Evolutionary conservation across 2,797 vertebrate species (phyloP).

Genomic region (Rhinella marina): DNA sequence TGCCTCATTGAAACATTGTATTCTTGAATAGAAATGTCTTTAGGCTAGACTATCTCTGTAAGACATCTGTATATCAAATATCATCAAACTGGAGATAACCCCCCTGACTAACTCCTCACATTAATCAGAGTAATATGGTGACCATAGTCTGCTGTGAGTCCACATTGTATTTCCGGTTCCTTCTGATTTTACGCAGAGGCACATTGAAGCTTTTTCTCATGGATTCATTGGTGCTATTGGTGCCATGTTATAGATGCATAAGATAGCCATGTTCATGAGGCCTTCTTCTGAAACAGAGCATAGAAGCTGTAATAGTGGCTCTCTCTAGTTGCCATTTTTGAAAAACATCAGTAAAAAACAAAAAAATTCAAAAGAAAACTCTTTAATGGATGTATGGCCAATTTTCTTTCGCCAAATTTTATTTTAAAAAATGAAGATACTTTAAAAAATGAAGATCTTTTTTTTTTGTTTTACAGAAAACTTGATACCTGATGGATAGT

Average conservation of each 20-base stretch:
- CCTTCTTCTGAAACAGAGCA: not conserved
- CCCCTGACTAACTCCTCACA: no score
- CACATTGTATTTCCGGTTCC: not conserved
- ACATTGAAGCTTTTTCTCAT: not conserved
- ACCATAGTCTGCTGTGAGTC: not conserved
- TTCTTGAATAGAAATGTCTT: no score
- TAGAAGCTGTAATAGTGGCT: no score
- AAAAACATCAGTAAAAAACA: not conserved
- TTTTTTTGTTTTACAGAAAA: not conserved
- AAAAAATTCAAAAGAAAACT: not conserved
- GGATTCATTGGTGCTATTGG: not conserved
- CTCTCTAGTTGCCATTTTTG: no score
- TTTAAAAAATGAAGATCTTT: not conserved
- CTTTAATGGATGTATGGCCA: not conserved
- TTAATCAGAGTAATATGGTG: not conserved
- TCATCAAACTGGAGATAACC: no score
- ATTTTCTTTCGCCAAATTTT: not conserved
- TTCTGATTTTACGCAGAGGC: not conserved
- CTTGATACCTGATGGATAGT: slow-evolving; percentile 19
- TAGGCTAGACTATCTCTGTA: no score
- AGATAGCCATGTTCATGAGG: not conserved
- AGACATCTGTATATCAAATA: no score
- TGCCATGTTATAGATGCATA: not conserved
- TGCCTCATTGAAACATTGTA: no score
- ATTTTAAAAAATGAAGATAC: not conserved